These are phyloP conservation scores for Takifugu ocellatus DNA, from an alignment of 2,797 vertebrate genomes.

Conservation along the genomic window DNA sequence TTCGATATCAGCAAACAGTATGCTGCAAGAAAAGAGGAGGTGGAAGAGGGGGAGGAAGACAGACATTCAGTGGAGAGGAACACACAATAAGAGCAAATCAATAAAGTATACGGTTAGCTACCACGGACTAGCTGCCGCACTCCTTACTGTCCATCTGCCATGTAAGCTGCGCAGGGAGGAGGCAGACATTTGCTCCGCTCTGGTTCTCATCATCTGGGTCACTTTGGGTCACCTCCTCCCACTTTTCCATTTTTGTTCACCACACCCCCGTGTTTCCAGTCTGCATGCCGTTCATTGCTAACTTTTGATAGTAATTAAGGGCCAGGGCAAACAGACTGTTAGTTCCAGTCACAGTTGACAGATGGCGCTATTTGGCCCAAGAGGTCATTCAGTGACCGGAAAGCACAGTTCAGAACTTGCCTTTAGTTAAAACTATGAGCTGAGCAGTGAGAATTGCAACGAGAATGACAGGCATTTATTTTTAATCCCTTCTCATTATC, in stretches of 20 bases:
- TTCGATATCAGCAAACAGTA: conserved; percentile 81
- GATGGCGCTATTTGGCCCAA: conserved; percentile 44
- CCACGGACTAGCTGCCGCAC: conserved; percentile 25
- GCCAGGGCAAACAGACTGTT: conserved; percentile 28
- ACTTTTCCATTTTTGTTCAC: conserved; percentile 45
- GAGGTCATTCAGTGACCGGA: conserved; percentile 21
- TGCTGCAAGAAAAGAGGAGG: conserved; percentile 56
- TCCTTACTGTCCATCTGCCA: conserved; percentile 32
- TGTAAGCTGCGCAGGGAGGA: conserved; percentile 18
- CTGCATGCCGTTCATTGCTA: conserved; percentile 63
- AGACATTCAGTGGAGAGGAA: conserved; percentile 9
- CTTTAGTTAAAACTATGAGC: neutral
- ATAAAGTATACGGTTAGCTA: conserved; percentile 27
- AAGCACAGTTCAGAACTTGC: conserved; percentile 18
- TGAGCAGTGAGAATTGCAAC: no score
- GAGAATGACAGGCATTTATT: no score
- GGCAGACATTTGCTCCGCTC: conserved; percentile 50
- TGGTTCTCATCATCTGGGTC: conserved; percentile 52
- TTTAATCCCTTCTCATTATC: neutral
- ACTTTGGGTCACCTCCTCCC: conserved; percentile 66
- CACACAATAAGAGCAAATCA: conserved; percentile 34
- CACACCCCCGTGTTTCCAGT: conserved; percentile 31
- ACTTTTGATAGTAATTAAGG: conserved; percentile 62
- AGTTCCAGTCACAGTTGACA: conserved; percentile 30
- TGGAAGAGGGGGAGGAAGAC: neutral